phyloP scores from a whole-genome alignment of 2,888 invertebrate genomes.

The Hyles lineata region DNA sequence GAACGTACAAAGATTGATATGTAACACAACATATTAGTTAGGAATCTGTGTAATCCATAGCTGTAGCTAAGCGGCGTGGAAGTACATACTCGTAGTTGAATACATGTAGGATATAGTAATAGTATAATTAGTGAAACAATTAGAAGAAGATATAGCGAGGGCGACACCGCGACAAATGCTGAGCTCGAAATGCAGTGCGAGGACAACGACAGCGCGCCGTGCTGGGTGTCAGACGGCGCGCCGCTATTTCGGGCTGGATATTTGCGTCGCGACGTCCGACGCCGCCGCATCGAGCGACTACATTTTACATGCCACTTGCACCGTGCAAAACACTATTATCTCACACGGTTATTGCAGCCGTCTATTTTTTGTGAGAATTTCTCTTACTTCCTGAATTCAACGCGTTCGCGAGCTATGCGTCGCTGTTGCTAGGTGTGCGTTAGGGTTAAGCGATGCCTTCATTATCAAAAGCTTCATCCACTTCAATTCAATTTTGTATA shows the following conservation, averaged over 20 bases:
- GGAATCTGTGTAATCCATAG: no score
- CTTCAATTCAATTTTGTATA: not conserved
- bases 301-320: slow-evolving; percentile 65
- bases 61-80: no score
- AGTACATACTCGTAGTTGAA: no score
- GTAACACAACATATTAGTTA: no score
- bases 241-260: slow-evolving; percentile 75
- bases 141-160: slow-evolving; percentile 44
- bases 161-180: slow-evolving; percentile 53
- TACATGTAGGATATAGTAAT: slow-evolving; percentile 23
- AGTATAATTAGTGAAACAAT: slow-evolving; percentile 48
- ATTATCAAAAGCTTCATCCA: not conserved
- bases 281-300: slow-evolving; percentile 54
- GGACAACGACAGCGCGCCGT: slow-evolving; percentile 50
- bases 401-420: not conserved
- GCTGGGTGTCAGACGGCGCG: slow-evolving; percentile 75
- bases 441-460: not conserved
- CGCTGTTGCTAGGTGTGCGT: not conserved
- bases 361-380: slow-evolving; percentile 24
- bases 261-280: slow-evolving; percentile 68
- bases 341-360: slow-evolving; percentile 40
- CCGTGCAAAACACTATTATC: slow-evolving; percentile 52
- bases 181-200: slow-evolving; percentile 38
- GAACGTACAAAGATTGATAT: no score
- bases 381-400: not conserved